A percentile compares a stretch with the other conserved stretches of the same genome.
Conservation (phyloP, 2,797 vertebrate species). For the Orientallactaga sibirica region DNA sequence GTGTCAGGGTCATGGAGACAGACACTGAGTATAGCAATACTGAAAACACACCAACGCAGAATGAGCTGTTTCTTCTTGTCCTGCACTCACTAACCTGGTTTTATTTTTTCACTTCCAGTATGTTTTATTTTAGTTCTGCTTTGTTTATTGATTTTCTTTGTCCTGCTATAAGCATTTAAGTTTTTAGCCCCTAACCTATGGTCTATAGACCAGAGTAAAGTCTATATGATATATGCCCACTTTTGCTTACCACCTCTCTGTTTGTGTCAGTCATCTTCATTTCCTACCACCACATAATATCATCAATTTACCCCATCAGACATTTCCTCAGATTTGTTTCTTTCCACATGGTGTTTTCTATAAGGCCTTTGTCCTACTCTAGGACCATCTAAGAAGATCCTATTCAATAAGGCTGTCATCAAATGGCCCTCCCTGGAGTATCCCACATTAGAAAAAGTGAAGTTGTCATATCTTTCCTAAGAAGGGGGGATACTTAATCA, state of each 20-base stretch:
- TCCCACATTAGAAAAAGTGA: neutral
- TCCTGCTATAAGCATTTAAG: neutral
- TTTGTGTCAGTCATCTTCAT: neutral
- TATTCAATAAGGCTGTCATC: neutral
- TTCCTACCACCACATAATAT: neutral
- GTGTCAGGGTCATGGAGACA: no score
- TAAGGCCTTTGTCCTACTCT: neutral
- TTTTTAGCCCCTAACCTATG: neutral
- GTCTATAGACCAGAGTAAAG: neutral
- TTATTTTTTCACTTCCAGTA: neutral
- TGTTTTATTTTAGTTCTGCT: neutral
- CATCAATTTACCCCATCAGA: neutral
- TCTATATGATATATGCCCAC: neutral
- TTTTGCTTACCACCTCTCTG: neutral
- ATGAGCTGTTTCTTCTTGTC: neutral
- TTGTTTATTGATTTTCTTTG: neutral
- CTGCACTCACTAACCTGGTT: neutral
- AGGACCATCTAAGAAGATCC: neutral
- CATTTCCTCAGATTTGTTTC: neutral
- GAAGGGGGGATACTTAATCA: accelerated
- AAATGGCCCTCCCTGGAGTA: neutral
- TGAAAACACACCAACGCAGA: no score
- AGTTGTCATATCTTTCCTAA: neutral
- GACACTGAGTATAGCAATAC: no score
- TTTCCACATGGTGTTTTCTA: neutral